Base-by-base conservation (phyloP, 2,888 invertebrate species). In the Parthenolecanium corni region DNA sequence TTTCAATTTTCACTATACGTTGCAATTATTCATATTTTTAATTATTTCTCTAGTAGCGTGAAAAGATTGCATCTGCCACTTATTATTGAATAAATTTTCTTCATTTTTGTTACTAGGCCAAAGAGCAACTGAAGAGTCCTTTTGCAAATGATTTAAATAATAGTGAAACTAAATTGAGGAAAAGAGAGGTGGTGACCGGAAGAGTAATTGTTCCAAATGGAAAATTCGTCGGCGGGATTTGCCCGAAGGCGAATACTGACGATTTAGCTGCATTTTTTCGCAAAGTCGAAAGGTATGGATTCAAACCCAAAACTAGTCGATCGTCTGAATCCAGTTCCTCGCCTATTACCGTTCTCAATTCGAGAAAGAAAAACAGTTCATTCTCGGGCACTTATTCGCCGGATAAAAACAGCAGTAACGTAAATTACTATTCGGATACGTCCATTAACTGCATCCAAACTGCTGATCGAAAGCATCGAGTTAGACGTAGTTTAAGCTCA, bases 161-260 rank as follows among this genome's bases (percentile, higher is more conserved):
- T 21, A 47, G n/a, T 21, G 58, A 47, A 21, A 3, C 3, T 9
- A 58, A 49, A 38, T 49, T 58, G 21, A 58, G 49, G 49, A 23
- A 23, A 23, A 58, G 58, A 58, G 5, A 21, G n/a, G 31, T 31
- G 9, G 31, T 31, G 4, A n/a, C n/a, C n/a, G 31, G 31, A 31
- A 53, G 63, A 25, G 31, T 53, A n/a, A 23, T 93, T 65, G 90
- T 95, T 70, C 94, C 94, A 65, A 94, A 94, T 75, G 79, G 95
- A 70, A 89, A 96, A 71, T 96, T 96, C 75, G 95, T 96, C 57
- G 95, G 96, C 64, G 95, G 95, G 23, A 94, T 95, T 71, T 88
- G 93, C 64, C 82, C 91, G 70, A 89, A 87, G 71, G 94, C 94
- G 49, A 91, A 92, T 54, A 95, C 94, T 76, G 84, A 85, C 62